Conservation (phyloP, 2,113 vertebrate genomes). For the Protobothrops flavoviridis region DNA sequence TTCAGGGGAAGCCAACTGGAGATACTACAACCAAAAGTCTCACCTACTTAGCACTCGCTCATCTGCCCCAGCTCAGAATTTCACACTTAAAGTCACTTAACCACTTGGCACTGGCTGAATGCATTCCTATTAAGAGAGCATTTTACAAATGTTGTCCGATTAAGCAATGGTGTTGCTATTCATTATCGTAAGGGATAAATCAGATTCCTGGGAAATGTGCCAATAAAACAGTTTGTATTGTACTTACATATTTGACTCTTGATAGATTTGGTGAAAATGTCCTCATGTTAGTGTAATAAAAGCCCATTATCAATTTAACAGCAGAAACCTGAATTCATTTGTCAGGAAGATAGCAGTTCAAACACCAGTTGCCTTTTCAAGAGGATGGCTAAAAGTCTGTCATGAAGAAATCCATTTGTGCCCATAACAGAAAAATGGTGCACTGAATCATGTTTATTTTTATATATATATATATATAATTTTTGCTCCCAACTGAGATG, state of each 20-base stretch:
- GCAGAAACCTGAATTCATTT: conserved; percentile 67
- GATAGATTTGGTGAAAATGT: conserved; percentile 69
- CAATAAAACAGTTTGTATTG: conserved; percentile 64
- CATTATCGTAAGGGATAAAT: conserved; percentile 66
- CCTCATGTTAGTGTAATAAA: conserved; percentile 68
- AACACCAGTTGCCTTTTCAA: conserved; percentile 64
- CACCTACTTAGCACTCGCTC: conserved; percentile 28
- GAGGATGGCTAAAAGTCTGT: conserved; percentile 58
- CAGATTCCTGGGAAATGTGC: conserved; percentile 68
- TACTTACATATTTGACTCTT: conserved; percentile 57
- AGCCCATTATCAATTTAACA: conserved; percentile 68
- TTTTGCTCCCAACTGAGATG: no score
- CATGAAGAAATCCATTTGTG: conserved; percentile 56
- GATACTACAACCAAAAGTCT: conserved; percentile 25
- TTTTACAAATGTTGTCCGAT: conserved; percentile 59
- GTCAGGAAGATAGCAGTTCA: conserved; percentile 63
- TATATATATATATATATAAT: no score
- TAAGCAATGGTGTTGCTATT: conserved; percentile 62
- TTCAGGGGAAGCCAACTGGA: conserved; percentile 4
- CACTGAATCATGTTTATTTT: conserved; percentile 50
- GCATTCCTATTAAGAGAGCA: conserved; percentile 58
- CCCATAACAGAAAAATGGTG: conserved; percentile 53
- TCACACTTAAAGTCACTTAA: conserved; percentile 55
- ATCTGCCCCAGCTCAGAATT: conserved; percentile 38
- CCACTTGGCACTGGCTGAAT: conserved; percentile 54